Percentiles rank a stretch among this genome's conserved stretches.
These are phyloP conservation scores for Diloba caeruleocephala DNA, from an alignment of 2,888 invertebrate species.

Conservation along the genomic window DNA sequence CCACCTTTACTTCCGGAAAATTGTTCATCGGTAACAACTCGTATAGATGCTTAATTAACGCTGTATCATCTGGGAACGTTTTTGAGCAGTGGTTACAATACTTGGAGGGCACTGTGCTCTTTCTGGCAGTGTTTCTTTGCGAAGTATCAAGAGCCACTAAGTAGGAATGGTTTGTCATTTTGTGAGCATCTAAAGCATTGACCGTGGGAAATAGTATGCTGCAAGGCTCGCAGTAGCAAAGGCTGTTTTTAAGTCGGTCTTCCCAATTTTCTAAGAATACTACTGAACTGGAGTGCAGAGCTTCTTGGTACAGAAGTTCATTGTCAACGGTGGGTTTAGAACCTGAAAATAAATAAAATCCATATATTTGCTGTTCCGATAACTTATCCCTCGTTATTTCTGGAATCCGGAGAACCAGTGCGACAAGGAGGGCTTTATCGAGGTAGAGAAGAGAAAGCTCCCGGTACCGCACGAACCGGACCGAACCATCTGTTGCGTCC, in stretches of 20 bases:
- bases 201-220: conserved; percentile 66
- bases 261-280: conserved; percentile 67
- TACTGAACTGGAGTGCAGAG: conserved; percentile 27
- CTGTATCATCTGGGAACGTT: conserved; percentile 58
- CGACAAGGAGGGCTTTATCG: no score
- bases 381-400: no score
- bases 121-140: conserved; percentile 41
- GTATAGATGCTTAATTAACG: conserved; percentile 68
- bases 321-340: conserved; percentile 31
- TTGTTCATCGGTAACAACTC: conserved; percentile 58
- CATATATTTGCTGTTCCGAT: no score
- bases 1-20: conserved; percentile 7
- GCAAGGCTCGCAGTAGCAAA: conserved; percentile 63
- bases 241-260: conserved; percentile 41
- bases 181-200: conserved; percentile 68
- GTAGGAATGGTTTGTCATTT: conserved; percentile 67
- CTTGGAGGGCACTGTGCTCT: conserved; percentile 36
- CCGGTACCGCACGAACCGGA: no score
- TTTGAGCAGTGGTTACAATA: conserved; percentile 68
- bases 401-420: no score
- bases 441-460: no score
- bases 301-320: conserved; percentile 38
- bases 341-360: conserved; percentile 31
- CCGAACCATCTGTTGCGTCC: no score
- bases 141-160: conserved; percentile 55